phyloP scores from a whole-genome alignment of 2,113 vertebrate species.

The Pangasianodon gigas region DNA sequence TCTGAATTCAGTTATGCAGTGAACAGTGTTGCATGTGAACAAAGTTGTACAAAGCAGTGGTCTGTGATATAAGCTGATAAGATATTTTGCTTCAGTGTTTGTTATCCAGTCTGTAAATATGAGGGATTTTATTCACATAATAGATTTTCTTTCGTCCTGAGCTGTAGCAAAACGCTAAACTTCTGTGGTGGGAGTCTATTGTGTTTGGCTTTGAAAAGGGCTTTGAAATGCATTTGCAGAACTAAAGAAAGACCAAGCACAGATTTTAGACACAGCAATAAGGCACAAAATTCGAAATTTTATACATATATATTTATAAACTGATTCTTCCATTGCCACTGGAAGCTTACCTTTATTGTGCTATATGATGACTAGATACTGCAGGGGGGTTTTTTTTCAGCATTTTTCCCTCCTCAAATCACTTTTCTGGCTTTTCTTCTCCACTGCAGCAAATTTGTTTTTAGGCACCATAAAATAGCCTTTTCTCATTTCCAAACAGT shows the following conservation, averaged over 20 bases:
- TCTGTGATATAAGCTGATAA: slow-evolving; percentile 1
- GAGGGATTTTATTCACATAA: slow-evolving; percentile 21
- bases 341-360: slow-evolving; percentile 67
- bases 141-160: slow-evolving; percentile 50
- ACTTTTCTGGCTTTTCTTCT: slow-evolving; percentile 64
- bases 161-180: slow-evolving; percentile 69
- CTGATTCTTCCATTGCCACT: slow-evolving; percentile 61
- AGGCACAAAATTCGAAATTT: slow-evolving; percentile 64
- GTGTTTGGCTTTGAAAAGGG: slow-evolving; percentile 68
- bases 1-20: neutral
- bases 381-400: slow-evolving; percentile 56
- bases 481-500: slow-evolving; percentile 75
- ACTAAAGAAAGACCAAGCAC: slow-evolving; percentile 73
- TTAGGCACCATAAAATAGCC: slow-evolving; percentile 77
- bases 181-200: slow-evolving; percentile 70
- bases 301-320: slow-evolving; percentile 41
- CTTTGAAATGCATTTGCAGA: slow-evolving; percentile 74
- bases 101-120: slow-evolving; percentile 45
- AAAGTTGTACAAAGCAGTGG: neutral
- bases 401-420: slow-evolving; percentile 48
- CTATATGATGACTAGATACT: slow-evolving; percentile 68
- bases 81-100: slow-evolving; percentile 8
- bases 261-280: slow-evolving; percentile 71
- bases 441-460: slow-evolving; percentile 74
- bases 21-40: neutral